Evolutionary conservation across 1,140 invertebrate genomes (phyloP).

Genomic region (Trichonephila clavipes): DNA sequence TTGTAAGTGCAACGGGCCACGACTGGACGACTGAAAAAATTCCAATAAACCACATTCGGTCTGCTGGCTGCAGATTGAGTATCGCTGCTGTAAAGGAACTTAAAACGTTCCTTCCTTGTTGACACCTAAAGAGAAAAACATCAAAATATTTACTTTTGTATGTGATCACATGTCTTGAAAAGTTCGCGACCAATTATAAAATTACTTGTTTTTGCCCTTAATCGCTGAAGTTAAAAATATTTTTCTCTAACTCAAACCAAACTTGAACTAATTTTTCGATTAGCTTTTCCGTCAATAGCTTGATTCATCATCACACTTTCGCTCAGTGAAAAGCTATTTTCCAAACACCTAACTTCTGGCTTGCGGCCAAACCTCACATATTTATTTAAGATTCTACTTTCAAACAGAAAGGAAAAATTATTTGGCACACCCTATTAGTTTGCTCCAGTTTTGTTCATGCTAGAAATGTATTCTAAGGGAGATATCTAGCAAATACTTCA

Average conservation of each 20-base stretch:
- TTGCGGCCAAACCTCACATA: background rate
- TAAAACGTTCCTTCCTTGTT: too few relatives aligned
- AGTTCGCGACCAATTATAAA: too few relatives aligned
- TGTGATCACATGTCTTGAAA: too few relatives aligned
- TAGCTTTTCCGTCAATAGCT: background rate
- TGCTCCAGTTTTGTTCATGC: slow-evolving; percentile 2
- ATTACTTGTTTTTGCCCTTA: background rate
- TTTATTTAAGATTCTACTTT: slow-evolving; percentile 17
- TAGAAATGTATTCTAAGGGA: background rate
- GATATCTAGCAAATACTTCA: background rate
- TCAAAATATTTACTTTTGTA: too few relatives aligned
- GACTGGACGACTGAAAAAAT: too few relatives aligned
- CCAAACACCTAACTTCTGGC: background rate
- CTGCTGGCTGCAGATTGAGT: too few relatives aligned
- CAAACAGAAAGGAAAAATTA: background rate
- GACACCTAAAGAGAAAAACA: too few relatives aligned
- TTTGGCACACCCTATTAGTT: slow-evolving; percentile 27
- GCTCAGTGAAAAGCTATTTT: background rate
- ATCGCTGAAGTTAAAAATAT: too few relatives aligned
- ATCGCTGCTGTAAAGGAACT: too few relatives aligned
- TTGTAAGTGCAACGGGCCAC: too few relatives aligned
- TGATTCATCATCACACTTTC: background rate
- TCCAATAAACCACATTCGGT: too few relatives aligned
- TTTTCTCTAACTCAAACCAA: too few relatives aligned
- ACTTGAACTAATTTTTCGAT: background rate